Evolutionary conservation across 2,113 vertebrate genomes (phyloP), one percentile per base, ranked within the genome.

Genomic region (Desmodus rotundus): DNA sequence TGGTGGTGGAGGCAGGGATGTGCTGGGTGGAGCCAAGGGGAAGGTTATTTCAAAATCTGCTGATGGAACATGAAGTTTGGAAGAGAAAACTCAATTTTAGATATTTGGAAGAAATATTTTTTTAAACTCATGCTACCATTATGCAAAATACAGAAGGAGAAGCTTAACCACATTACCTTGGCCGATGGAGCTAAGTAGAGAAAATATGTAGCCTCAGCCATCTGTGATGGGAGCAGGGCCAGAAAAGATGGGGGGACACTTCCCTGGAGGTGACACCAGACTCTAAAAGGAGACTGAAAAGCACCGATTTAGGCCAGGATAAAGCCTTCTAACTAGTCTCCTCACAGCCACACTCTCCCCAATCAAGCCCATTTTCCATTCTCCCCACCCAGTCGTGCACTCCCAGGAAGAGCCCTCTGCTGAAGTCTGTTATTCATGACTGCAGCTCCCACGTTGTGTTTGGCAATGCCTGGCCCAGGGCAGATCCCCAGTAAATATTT

Each of bases 201-300:
- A 22, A 15, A 28, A 31, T 6, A 5, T 33, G 43, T 38, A 12
- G 43, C 11, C 15, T 74, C 80, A n/a, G 33, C 52, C 36, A 8
- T 38, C 28, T 45, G 4, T 7, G 19, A 24, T 31, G 2, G 19
- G 50, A 76, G 1, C 15, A 20, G 22, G 70, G 28, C 11, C 15
- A 5, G 24, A 36, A 11, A 16, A 20, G 17, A 2, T 28, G 31
- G 45, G 5, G 45, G 1, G 45, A 31, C 13, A 36, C 33, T 52
- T 86, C 20, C 31, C 31, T 67, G 77, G 41, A 20, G 33, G 52
- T 19, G 67, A 17, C 38, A 54, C 50, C 22, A 84, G n/a, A 74
- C 22, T 67, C 36, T 81, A 63, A 84, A 91, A 65, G 24, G 38
- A 41, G 31, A 61, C 31, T 43, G 89, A 84, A 87, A 63, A 84